Evolutionary conservation across 23 tunicate genomes (phyloP).

Genomic region (Clavelina lepadiformis): DNA sequence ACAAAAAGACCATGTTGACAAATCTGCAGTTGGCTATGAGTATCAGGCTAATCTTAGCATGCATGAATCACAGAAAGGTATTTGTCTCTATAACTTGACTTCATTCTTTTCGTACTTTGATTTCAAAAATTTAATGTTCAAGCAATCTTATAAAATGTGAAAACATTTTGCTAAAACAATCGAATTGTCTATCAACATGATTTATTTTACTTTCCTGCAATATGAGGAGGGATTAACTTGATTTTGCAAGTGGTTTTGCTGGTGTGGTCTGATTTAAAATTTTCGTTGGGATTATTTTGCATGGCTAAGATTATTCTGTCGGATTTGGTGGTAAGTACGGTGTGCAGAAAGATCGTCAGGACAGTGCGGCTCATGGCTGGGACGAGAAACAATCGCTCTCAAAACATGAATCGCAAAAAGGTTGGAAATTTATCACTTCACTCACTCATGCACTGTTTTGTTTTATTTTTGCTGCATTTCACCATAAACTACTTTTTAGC

Average conservation of each 20-base stretch:
- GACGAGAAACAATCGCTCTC: slow-evolving; percentile 40
- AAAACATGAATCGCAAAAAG: slow-evolving; percentile 83
- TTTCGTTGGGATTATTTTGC: slow-evolving; percentile 2
- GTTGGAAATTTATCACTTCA: no score
- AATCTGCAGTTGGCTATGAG: slow-evolving; percentile 61
- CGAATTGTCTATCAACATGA: no score
- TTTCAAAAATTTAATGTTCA: neutral
- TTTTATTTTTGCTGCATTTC: no score
- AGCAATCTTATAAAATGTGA: no score
- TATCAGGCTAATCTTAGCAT: slow-evolving; percentile 42
- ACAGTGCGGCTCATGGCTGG: slow-evolving; percentile 60
- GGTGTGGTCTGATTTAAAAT: no score
- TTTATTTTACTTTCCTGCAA: no score
- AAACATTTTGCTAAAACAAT: no score
- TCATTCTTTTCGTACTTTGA: neutral
- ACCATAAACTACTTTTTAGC: no score
- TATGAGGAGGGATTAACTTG: neutral
- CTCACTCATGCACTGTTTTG: no score
- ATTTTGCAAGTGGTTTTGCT: neutral
- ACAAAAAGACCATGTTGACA: slow-evolving; percentile 64
- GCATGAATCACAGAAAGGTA: slow-evolving; percentile 81
- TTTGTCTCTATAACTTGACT: neutral
- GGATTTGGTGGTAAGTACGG: slow-evolving; percentile 88
- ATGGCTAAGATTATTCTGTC: slow-evolving; percentile 6
- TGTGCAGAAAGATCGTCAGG: slow-evolving; percentile 59